Percentiles rank a stretch among this genome's conserved stretches.
phyloP scores from a whole-genome alignment of 2,113 vertebrate species.

The Thunnus thynnus region DNA sequence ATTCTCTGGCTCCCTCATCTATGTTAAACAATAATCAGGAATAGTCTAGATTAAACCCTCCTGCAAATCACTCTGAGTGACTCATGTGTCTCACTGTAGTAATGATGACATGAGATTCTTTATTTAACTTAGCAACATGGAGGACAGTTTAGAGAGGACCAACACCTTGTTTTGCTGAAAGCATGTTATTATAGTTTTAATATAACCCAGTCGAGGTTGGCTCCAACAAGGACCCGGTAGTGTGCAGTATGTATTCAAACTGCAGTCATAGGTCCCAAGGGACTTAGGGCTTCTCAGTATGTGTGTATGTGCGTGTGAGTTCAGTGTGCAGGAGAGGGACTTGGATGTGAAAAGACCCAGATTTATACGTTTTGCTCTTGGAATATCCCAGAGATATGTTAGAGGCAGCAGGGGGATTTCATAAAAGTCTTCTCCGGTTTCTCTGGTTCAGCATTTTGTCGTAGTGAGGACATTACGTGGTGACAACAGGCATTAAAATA shows the following conservation, averaged over 20 bases:
- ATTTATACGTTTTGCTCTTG: constrained; percentile 84
- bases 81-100: constrained; percentile 19
- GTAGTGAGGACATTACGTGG: constrained; percentile 80
- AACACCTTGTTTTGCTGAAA: constrained; percentile 55
- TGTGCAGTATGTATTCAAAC: constrained; percentile 64
- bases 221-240: constrained; percentile 41
- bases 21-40: constrained; percentile 55
- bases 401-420: constrained; percentile 76
- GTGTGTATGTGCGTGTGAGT: constrained; percentile 61
- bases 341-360: constrained; percentile 79
- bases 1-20: constrained; percentile 48
- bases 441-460: constrained; percentile 85
- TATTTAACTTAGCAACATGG: constrained; percentile 44
- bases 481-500: constrained; percentile 84
- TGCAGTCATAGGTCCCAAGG: constrained; percentile 65
- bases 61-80: constrained; percentile 20
- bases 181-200: constrained; percentile 61
- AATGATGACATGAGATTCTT: constrained; percentile 41
- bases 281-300: constrained; percentile 55
- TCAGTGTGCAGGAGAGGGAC: constrained; percentile 63
- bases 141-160: constrained; percentile 29
- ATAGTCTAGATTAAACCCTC: constrained; percentile 25
- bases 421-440: constrained; percentile 83
- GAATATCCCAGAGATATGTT: constrained; percentile 81
- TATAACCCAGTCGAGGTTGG: constrained; percentile 40